Base-by-base conservation (phyloP, 2,113 vertebrate genomes). In the Chrysemys picta region DNA sequence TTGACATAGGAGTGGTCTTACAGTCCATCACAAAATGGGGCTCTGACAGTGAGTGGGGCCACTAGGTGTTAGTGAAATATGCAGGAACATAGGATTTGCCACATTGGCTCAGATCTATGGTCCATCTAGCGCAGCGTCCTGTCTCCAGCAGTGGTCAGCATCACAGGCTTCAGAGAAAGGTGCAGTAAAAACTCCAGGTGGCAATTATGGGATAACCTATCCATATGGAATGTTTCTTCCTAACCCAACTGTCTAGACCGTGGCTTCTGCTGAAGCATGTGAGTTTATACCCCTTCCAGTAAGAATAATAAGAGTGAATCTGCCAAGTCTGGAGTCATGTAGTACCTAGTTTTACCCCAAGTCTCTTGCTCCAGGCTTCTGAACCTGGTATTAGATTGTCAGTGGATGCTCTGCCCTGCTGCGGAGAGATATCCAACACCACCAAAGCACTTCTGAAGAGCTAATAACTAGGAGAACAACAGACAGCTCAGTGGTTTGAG, bases 101-200 rank as follows among this genome's bases (percentile, higher is more conserved):
- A 38, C 35, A 80, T 29, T 35, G 2, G 72, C 83, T 42, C 25
- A 52, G 38, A 16, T 2, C 3, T n/a, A 2, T 13, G 17, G 10
- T 79, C 84, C 8, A 21, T 3, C 21, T 10, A 12, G 3, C 25
- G 6, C 47, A 90, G 22, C 59, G 10, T 22, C 42, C 5, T 1
- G 0, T n/a, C 14, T 85, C 8, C 27, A 87, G 42, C 25, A 0
- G 0, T 38, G 16, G 12, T 19, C 35, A 21, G 35, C 14, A n/a
- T 69, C 35, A 38, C 35, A 65, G 14, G 62, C 59, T 62, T 14
- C 62, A 65, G 62, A n/a, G 31, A 4, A 69, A 69, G 65, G 35
- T 69, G 65, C 35, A 38, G 17, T 16, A 69, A 38, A 19, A 38
- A n/a, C 35, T 19, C 35, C 35, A 69, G 19, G 4, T 19, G 35